Percentiles rank a stretch among this genome's conserved stretches.
These are phyloP conservation scores for Formica selysi DNA, from an alignment of 1,140 invertebrate genomes.

Conservation along the genomic window DNA sequence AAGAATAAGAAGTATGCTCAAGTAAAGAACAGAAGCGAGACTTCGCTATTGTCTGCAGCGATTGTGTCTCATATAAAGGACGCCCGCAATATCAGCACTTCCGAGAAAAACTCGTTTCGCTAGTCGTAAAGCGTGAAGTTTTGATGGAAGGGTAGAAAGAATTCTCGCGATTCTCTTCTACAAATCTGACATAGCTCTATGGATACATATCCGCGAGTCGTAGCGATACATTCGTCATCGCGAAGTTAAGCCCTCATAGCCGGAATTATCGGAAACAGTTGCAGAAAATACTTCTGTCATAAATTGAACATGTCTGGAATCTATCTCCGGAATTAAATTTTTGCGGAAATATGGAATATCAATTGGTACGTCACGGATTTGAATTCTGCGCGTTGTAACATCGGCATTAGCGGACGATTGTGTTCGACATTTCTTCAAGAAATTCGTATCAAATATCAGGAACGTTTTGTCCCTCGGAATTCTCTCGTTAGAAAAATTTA, in stretches of 20 bases:
- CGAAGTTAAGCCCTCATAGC: conserved; percentile 11
- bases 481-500: neutral
- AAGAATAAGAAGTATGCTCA: conserved; percentile 11
- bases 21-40: conserved; percentile 24
- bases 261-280: conserved; percentile 17
- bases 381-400: neutral
- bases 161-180: conserved; percentile 21
- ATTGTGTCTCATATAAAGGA: conserved; percentile 61
- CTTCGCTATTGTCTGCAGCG: conserved; percentile 47
- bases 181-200: conserved; percentile 13
- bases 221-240: conserved; percentile 53
- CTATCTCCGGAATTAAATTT: conserved; percentile 3
- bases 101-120: conserved; percentile 58
- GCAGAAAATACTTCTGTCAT: conserved; percentile 6
- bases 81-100: conserved; percentile 53
- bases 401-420: neutral
- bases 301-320: conserved; percentile 17
- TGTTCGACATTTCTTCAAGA: neutral
- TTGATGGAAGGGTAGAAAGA: conserved; percentile 53
- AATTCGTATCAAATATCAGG: neutral
- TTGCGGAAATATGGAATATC: conserved; percentile 20
- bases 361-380: neutral
- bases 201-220: conserved; percentile 32
- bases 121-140: conserved; percentile 55
- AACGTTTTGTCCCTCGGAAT: neutral